Evolutionary conservation across 2,797 vertebrate species (phyloP), one percentile per base, ranked within the genome.

Genomic region (Periophthalmus magnuspinnatus): DNA sequence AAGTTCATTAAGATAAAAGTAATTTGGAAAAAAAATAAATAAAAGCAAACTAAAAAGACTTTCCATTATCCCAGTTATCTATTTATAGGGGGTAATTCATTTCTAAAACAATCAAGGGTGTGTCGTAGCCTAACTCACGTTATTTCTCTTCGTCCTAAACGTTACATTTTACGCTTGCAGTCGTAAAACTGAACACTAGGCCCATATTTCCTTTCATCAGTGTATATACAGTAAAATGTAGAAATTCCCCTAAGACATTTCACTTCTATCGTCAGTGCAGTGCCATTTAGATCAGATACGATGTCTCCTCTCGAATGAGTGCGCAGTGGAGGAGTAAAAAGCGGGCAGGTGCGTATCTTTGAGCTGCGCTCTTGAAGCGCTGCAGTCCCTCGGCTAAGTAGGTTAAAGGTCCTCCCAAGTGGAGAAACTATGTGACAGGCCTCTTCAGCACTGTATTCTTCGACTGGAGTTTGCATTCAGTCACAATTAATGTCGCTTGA

Each of bases 401-500:
- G 93, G 94, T 93, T 90, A 95, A 93, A 95, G 94, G 94, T 95
- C 92, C 84, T 89, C 88, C 91, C 90, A 90, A 94, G 94, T 93
- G 93, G 92, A 93, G 91, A 92, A 92, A 93, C 92, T 94, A 93
- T 94, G 92, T 92, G 92, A 90, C 92, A 90, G 92, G 90, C 92
- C 93, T 93, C 94, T 95, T 93, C 87, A 94, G 91, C 90, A 92
- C 85, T 91, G 84, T 93, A 92, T 94, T 95, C 94, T 94, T 92
- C 89, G 80, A 71, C 83, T 86, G 86, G 91, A 92, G 93, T 92
- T 94, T 93, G 91, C 91, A 93, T 95, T 95, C 93, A 94, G 80
- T 85, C 86, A 93, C 92, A 94, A 94, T 94, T 95, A 95, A 93
- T 95, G 92, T 91, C 86, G 90, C 91, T 94, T 91, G 93, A 93